A percentile compares a stretch with the other conserved stretches of the same genome.
Evolutionary conservation across 2,888 invertebrate genomes (phyloP).

Genomic region (Chironomus riparius): DNA sequence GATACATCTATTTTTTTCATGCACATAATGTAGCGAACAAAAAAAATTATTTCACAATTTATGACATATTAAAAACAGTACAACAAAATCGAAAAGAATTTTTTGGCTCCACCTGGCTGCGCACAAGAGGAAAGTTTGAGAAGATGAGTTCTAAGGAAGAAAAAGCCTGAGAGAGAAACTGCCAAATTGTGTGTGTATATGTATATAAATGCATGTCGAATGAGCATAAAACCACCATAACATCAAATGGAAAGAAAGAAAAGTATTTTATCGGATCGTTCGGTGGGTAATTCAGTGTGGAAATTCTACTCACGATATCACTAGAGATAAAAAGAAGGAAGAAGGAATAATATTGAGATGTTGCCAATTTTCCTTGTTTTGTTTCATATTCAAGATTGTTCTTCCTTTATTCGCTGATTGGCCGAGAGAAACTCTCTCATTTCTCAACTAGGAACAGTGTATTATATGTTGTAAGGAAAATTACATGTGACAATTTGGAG

Average conservation of each 20-base stretch:
- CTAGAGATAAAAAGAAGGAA: background rate
- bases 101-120: slow-evolving; percentile 25
- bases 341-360: background rate
- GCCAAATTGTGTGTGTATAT: background rate
- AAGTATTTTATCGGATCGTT: slow-evolving; percentile 27
- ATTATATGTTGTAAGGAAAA: too few relatives aligned
- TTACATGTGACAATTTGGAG: too few relatives aligned
- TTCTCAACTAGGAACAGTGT: too few relatives aligned
- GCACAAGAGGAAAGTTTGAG: slow-evolving; percentile 8
- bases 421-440: background rate
- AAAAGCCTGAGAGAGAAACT: slow-evolving; percentile 1
- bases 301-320: background rate
- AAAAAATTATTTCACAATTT: background rate
- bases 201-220: background rate
- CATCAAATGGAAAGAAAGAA: background rate
- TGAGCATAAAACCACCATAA: slow-evolving; percentile 18
- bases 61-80: background rate
- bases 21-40: background rate
- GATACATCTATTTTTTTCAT: too few relatives aligned
- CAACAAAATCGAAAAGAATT: background rate
- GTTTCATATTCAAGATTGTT: background rate
- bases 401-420: background rate
- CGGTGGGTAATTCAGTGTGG: slow-evolving; percentile 19
- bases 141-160: background rate
- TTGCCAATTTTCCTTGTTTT: background rate